phyloP scores from a whole-genome alignment of 2,113 vertebrate species.

The Nothoprocta pentlandii region DNA sequence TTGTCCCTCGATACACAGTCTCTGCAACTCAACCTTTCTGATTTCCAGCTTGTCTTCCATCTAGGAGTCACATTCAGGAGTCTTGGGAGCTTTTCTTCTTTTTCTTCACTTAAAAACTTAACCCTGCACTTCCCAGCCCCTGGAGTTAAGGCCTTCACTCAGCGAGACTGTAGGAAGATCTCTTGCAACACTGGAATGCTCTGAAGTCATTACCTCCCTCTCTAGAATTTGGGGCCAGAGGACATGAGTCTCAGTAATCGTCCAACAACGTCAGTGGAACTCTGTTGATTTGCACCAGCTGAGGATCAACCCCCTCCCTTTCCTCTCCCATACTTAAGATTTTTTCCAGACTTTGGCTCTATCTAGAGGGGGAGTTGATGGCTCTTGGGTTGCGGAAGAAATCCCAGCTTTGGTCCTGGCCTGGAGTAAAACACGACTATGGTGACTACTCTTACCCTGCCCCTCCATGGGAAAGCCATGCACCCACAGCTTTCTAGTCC shows the following conservation, averaged over 20 bases:
- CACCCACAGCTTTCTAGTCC: accelerated
- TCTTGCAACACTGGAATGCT: constrained; percentile 71
- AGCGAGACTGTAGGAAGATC: constrained; percentile 43
- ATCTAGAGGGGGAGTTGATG: constrained; percentile 25
- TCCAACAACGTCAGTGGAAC: constrained; percentile 61
- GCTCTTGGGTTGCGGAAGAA: constrained; percentile 30
- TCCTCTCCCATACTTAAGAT: constrained; percentile 61
- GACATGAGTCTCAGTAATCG: constrained; percentile 52
- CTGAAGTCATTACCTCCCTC: constrained; percentile 65
- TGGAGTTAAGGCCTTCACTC: neutral
- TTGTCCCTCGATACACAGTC: accelerated
- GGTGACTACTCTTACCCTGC: neutral
- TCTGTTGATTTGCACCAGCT: constrained; percentile 61
- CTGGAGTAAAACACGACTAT: neutral
- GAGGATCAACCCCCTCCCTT: constrained; percentile 61
- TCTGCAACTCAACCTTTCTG: neutral
- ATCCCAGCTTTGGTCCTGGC: constrained; percentile 47
- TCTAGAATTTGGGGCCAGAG: constrained; percentile 69
- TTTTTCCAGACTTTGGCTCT: constrained; percentile 56
- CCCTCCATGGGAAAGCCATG: accelerated
- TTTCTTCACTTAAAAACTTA: neutral
- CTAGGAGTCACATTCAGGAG: neutral
- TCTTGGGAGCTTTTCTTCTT: neutral
- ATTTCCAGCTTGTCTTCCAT: neutral
- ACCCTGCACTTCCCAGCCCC: neutral